Evolutionary conservation across 1,140 invertebrate species (phyloP).

Genomic region (Elymnias hypermnestra): DNA sequence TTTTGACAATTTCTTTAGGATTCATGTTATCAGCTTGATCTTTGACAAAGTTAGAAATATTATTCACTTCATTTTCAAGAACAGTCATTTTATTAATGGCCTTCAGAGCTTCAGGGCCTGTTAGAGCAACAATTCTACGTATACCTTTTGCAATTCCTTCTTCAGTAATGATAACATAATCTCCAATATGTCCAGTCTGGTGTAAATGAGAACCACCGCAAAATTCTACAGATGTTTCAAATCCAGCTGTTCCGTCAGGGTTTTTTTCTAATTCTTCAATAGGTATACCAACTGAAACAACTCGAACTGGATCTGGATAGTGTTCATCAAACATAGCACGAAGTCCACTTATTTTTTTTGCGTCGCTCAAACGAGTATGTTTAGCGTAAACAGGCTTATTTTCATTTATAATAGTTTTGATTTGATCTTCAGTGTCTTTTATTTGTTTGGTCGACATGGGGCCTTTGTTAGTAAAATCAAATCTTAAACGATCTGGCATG

Average conservation of each 20-base stretch:
- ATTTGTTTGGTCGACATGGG: conserved; percentile 93
- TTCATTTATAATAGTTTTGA: conserved; percentile 85
- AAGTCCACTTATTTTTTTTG: conserved; percentile 95
- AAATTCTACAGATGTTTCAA: conserved; percentile 97
- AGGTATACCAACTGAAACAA: conserved; percentile 95
- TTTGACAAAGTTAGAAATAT: conserved; percentile 80
- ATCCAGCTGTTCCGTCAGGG: conserved; percentile 86
- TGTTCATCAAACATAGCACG: conserved; percentile 99
- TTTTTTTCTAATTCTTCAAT: conserved; percentile 93
- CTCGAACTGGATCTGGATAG: conserved; percentile 98
- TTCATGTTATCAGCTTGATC: conserved; percentile 75
- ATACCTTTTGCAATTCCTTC: conserved; percentile 99
- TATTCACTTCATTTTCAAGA: conserved; percentile 85
- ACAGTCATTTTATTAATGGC: conserved; percentile 86
- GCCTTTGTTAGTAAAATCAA: conserved; percentile 98
- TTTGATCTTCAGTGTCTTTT: conserved; percentile 88
- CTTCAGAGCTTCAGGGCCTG: conserved; percentile 94
- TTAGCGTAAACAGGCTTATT: conserved; percentile 94
- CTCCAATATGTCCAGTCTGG: conserved; percentile 92
- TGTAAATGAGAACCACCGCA: conserved; percentile 98
- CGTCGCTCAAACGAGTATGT: conserved; percentile 87
- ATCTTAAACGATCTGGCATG: conserved; percentile 95
- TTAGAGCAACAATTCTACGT: conserved; percentile 96
- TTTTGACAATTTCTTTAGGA: conserved; percentile 82
- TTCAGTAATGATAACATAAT: conserved; percentile 97